Evolutionary conservation across 2,888 invertebrate genomes (phyloP).

Genomic region (Sminthurinus aureus): DNA sequence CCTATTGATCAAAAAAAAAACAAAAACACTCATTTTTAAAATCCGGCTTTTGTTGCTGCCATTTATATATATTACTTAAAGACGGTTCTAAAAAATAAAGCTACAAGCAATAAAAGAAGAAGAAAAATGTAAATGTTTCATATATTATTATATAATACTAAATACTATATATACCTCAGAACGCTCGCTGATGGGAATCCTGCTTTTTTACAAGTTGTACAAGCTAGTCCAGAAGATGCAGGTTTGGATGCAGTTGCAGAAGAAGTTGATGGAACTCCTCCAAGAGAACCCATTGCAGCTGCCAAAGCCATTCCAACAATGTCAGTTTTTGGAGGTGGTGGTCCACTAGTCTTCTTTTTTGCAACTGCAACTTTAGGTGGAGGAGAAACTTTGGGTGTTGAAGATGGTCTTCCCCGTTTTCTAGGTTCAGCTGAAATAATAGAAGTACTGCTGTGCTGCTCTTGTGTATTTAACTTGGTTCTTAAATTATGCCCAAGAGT

Average conservation of each 20-base stretch:
- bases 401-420: constrained; percentile 15
- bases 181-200: not conserved
- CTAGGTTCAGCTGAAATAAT: not conserved
- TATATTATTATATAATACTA: not conserved
- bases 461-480: not conserved
- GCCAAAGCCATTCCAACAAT: constrained; percentile 38
- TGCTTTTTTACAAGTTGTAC: constrained; percentile 26
- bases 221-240: not conserved
- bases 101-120: too few relatives aligned
- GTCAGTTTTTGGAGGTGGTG: constrained; percentile 21
- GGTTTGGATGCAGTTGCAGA: not conserved
- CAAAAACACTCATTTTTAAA: too few relatives aligned
- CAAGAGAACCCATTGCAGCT: constrained; percentile 23
- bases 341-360: constrained; percentile 30
- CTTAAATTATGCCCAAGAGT: constrained; percentile 20
- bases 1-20: not conserved
- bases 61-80: too few relatives aligned
- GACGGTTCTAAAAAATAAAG: too few relatives aligned
- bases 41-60: not conserved
- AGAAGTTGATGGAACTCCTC: not conserved
- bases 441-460: too few relatives aligned
- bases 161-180: not conserved
- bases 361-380: constrained; percentile 23
- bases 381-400: too few relatives aligned
- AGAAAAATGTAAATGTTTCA: not conserved